Base-by-base conservation (phyloP, 2,888 invertebrate genomes). In the Hypomecis punctinalis region DNA sequence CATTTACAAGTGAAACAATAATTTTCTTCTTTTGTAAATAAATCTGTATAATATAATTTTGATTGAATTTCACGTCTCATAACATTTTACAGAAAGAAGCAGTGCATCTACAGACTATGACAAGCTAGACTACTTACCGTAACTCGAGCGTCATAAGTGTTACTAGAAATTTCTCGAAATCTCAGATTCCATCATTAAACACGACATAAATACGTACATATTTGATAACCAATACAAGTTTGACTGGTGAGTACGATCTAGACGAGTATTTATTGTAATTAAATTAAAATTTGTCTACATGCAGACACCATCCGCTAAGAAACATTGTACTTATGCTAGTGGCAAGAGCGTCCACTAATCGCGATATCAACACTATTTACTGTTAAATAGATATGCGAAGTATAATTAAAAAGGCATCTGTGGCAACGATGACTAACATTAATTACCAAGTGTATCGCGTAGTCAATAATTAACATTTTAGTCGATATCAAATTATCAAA, bases 261-360 rank as follows among this genome's bases (percentile, higher is more conserved):
- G 11, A 40, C 13, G 56, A 56, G 56, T 56, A 56, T 56, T 55
- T 47, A 56, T 40, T 33, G 33, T 47, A 40, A 56, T 56, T 23
- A 7, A 54, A 36, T 40, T 39, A 23, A 39, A 8, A 33, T 33
- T 40, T 23, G 52, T 40, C 23, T 11, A 35, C n/a, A 37, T 37
- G 23, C 51, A 45, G 51, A 55, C 10, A 37, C 0, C n/a, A 36
- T 60, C 10, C 37, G 37, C 45, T 56, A 63, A 54, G 64, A 64
- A 59, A 66, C 52, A 75, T 78, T 78, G 77, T 80, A 80, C 78
- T 81, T 77, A 78, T 73, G 62, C 80, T 81, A 81, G 63, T 73
- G 81, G 80, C 81, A 82, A 81, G 80, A 81, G 68, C 67, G 68
- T 75, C 75, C 73, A 65, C 68, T 72, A 67, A 63, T 56, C 66